Percentiles rank a stretch among this genome's conserved stretches.
phyloP scores from a whole-genome alignment of 2,888 invertebrate species.

The Himalopsyche anomala region DNA sequence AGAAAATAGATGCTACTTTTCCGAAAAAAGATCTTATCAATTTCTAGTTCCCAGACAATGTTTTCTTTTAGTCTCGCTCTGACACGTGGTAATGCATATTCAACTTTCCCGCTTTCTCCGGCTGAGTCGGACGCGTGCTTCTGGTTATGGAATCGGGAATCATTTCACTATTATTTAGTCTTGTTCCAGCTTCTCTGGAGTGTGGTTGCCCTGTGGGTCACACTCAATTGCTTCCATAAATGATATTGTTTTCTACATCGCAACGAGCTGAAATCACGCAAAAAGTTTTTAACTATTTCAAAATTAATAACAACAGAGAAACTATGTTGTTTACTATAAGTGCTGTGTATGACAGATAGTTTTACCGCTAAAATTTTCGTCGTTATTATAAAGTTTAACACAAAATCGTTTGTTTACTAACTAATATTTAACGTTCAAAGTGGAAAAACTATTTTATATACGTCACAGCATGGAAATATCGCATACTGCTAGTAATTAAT shows the following conservation, averaged over 20 bases:
- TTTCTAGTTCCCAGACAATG: slow-evolving; percentile 24
- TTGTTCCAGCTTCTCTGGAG: slow-evolving; percentile 56
- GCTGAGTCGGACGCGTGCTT: slow-evolving; percentile 19
- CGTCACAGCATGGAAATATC: too few species aligned
- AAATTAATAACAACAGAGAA: background rate
- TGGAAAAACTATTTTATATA: background rate
- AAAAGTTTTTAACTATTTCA: slow-evolving; percentile 11
- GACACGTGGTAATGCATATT: slow-evolving; percentile 11
- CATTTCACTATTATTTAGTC: slow-evolving; percentile 59
- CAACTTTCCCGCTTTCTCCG: slow-evolving; percentile 39
- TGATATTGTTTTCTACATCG: slow-evolving; percentile 22
- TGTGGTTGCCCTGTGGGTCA: slow-evolving; percentile 48
- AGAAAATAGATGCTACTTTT: background rate
- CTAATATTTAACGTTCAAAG: background rate
- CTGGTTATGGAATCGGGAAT: slow-evolving; percentile 52
- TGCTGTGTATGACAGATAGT: slow-evolving; percentile 27
- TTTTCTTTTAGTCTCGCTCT: slow-evolving; percentile 44
- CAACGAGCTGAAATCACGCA: background rate
- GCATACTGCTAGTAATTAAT: too few species aligned
- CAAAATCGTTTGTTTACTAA: slow-evolving; percentile 5
- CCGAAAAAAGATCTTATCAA: background rate
- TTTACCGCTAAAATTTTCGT: background rate
- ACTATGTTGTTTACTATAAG: background rate
- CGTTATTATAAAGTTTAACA: background rate
- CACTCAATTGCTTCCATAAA: background rate